Base-by-base conservation (phyloP, 2,797 vertebrate species). In the Decapterus maruadsi region DNA sequence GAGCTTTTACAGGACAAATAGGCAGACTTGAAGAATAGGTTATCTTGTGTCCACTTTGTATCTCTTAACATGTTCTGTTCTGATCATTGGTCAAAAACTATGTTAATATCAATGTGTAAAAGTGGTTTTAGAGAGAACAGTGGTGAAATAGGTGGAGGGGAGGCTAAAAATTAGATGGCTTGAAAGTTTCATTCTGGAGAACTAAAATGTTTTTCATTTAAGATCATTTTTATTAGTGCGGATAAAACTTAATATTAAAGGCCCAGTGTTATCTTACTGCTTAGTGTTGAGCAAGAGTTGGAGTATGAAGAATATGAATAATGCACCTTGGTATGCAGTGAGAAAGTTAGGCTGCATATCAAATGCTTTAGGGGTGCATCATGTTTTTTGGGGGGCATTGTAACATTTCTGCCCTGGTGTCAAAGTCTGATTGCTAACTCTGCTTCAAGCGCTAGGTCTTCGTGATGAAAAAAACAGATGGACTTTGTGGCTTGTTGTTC, bases 401-500 rank as follows among this genome's bases (percentile, higher is more conserved):
- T 53, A 60, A 40, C 2, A 3, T 73, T 72, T 78, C 77, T 56
- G 20, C 54, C 63, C 36, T 46, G 54, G 38, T 75, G 68, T 80
- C 63, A 20, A 42, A 61, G 60, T 22, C 48, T 64, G 69, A 77
- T 74, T 20, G 61, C 56, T 59, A 54, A 58, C 29, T 80, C 42
- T 69, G 55, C 29, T 76, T 72, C 22, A 14, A 83, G 62, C 50
- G 10, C 51, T 42, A 20, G 81, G 73, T 77, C 74, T 78, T 76
- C 38, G 20, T 43, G 66, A 72, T 77, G 65, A 80, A 83, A 85
- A 81, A 78, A 81, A 76, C 89, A 89, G 87, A 87, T 89, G 89
- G 87, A 76, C 78, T 82, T 58, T 89, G 83, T 71, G 79, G 83
- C 80, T 80, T 82, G 83, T 82, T 86, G 68, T 86, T 62, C 61